Evolutionary conservation across 2,888 invertebrate species (phyloP), one percentile per base, ranked within the genome.

Genomic region (Octonoba sinensis): DNA sequence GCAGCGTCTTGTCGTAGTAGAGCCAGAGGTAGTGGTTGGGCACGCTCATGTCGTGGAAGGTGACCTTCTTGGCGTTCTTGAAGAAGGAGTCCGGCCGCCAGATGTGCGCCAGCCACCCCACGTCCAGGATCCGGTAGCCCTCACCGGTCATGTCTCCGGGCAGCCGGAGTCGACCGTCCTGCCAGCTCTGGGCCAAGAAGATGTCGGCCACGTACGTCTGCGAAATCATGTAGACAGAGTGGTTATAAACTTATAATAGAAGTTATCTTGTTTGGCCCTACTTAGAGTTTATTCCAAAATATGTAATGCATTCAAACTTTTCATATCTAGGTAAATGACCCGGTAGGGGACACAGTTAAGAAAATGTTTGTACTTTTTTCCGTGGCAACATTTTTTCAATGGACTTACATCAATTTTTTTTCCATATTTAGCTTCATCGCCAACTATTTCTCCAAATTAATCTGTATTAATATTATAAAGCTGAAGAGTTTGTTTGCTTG

Each of bases 1-100:
- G 92, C 83, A 96, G 90, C 0, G 95, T 96, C 89, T 96, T 96
- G 88, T 96, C 96, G 87, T 95, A 95, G 87, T 96, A 96, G 83
- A 96, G 89, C 95, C 96, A 96, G 15, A 96, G 90, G 88, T 96
- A 96, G 89, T 96, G 96, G 88, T 96, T 96, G 0, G 96, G 96
- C 88, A 96, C 95, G 88, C 95, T 95, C 95, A 96, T 96, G 90
- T 96, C 95, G 86, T 96, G 96, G 87, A 96, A 96, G 18, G 95
- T 95, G 51, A 93, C 96, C 87, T 95, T 95, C 89, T 96, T 96
- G n/a, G 96, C 96, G 70, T 85, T 85, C 64, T 96, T 96, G 89
- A 96, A 96, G 90, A 96, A 96, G 88, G 95, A 95, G 89, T 96
- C 96, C 0, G 96, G 96, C 79, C 96, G 91, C 96, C 96, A 96